phyloP scores from a whole-genome alignment of 2,113 vertebrate species.

The Narcine bancroftii region DNA sequence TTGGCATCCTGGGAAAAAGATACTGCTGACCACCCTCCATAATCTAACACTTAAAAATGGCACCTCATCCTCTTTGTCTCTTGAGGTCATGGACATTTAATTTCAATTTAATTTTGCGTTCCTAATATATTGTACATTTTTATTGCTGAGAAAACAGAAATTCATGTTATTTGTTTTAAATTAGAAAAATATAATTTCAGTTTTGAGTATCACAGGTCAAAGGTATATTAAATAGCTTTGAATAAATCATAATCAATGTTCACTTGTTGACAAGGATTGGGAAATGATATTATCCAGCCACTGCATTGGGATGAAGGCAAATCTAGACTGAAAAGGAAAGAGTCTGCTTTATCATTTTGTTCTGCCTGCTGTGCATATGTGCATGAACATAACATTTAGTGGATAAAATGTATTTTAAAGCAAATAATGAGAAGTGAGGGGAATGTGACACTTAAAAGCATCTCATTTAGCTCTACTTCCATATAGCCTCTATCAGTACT shows the following conservation, averaged over 20 bases:
- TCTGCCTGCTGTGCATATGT: neutral
- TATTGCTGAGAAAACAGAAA: neutral
- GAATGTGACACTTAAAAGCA: neutral
- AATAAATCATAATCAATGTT: constrained; percentile 34
- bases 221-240: neutral
- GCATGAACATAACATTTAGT: no score
- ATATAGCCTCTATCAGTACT: neutral
- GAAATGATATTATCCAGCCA: constrained; percentile 11
- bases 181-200: constrained; percentile 29
- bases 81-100: neutral
- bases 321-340: neutral
- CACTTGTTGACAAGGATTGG: constrained; percentile 2
- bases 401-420: neutral
- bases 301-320: constrained; percentile 3
- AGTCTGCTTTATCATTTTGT: neutral
- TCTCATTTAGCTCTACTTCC: neutral
- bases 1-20: no score
- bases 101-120: neutral
- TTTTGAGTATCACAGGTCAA: constrained; percentile 11
- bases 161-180: constrained; percentile 33
- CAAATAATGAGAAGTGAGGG: neutral
- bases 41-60: no score
- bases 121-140: neutral
- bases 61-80: neutral
- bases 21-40: no score